These are phyloP conservation scores for Heliconius erato DNA, from an alignment of 2,888 invertebrate genomes.

Conservation along the genomic window DNA sequence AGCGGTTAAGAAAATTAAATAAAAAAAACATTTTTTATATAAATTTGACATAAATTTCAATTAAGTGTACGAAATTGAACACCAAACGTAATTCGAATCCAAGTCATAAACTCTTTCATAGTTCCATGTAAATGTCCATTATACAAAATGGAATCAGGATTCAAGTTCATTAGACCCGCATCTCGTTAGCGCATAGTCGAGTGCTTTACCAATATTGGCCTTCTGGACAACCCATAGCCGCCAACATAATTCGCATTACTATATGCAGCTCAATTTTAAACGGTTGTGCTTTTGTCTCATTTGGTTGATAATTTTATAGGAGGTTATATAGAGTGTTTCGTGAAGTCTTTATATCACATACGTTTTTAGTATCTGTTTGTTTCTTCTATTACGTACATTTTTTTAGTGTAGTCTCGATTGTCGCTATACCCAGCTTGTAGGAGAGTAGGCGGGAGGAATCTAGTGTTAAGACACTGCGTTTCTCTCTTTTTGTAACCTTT, in stretches of 20 bases:
- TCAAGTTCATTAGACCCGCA: conserved; percentile 83
- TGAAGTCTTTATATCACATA: neutral
- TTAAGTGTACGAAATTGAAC: conserved; percentile 2
- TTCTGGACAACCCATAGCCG: conserved; percentile 67
- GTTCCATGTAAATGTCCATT: conserved; percentile 72
- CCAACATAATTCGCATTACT: conserved; percentile 54
- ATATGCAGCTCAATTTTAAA: conserved; percentile 41
- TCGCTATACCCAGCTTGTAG: too few species aligned
- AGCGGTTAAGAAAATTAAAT: neutral
- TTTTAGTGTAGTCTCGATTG: too few species aligned
- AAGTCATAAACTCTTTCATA: conserved; percentile 58
- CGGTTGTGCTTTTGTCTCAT: conserved; percentile 50
- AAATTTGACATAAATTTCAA: neutral
- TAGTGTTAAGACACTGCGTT: too few species aligned
- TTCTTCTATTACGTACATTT: too few species aligned
- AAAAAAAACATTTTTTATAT: neutral
- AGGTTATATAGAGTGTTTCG: neutral
- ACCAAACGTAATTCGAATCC: conserved; percentile 28
- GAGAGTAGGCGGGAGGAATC: too few species aligned
- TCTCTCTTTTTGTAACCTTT: too few species aligned
- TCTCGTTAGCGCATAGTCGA: conserved; percentile 81
- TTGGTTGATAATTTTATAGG: conserved; percentile 27
- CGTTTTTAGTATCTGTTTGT: too few species aligned
- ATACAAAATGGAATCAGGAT: conserved; percentile 82
- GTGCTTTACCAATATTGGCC: conserved; percentile 82